A percentile compares a stretch with the other conserved stretches of the same genome.
These are phyloP conservation scores for Sebastiscus tertius DNA, from an alignment of 2,797 vertebrate species.

Conservation along the genomic window DNA sequence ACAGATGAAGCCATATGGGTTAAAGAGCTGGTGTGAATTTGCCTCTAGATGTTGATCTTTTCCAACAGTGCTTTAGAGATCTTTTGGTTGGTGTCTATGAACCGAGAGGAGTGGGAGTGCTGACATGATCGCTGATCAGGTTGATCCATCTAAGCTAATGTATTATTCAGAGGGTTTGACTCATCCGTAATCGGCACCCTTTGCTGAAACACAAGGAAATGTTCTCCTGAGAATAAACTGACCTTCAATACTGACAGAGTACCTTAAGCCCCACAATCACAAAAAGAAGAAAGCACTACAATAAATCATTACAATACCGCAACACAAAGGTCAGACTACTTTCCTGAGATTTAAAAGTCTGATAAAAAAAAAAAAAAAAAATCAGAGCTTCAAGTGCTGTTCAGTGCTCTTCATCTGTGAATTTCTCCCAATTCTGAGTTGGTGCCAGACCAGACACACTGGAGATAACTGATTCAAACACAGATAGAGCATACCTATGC, in stretches of 20 bases:
- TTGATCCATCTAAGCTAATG: conserved; percentile 49
- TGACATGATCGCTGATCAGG: conserved; percentile 40
- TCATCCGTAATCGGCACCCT: conserved; percentile 45
- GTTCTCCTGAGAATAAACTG: conserved; percentile 36
- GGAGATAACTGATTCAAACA: neutral
- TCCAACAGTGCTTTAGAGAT: conserved; percentile 6
- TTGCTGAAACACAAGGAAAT: conserved; percentile 35
- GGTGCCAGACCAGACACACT: neutral
- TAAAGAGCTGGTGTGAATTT: conserved; percentile 68
- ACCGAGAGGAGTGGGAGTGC: conserved; percentile 4
- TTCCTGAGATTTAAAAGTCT: neutral
- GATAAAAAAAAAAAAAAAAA: neutral
- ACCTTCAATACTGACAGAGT: conserved; percentile 44
- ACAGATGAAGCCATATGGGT: conserved; percentile 59
- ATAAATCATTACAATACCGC: neutral
- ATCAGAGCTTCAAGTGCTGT: neutral
- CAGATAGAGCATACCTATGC: neutral
- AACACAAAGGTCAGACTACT: conserved; percentile 14
- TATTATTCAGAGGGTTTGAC: conserved; percentile 64
- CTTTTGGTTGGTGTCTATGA: conserved; percentile 1
- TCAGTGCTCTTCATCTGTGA: neutral
- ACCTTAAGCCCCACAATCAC: conserved; percentile 4
- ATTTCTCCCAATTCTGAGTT: neutral
- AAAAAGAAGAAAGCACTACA: neutral
- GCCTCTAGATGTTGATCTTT: conserved; percentile 60